phyloP scores from a whole-genome alignment of 92 coral and sea anemone species.

The Epizoanthus fatuus region DNA sequence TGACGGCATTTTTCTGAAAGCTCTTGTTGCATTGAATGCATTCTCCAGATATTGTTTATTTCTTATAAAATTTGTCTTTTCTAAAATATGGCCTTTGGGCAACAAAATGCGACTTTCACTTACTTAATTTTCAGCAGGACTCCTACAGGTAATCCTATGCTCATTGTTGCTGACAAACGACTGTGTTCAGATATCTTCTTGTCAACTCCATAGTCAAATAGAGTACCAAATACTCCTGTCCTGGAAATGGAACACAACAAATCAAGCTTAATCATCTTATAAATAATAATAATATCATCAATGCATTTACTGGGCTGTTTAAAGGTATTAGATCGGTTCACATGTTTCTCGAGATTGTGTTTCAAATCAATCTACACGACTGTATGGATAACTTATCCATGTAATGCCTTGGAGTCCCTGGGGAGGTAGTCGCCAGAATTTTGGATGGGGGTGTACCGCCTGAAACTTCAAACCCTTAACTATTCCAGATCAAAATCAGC shows the following conservation, averaged over 20 bases:
- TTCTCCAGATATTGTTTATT: neutral
- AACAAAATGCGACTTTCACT: slow-evolving; percentile 7
- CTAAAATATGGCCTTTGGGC: no score
- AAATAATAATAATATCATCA: no score
- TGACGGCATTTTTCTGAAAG: no score
- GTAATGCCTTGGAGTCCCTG: neutral
- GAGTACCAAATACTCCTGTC: slow-evolving; percentile 83
- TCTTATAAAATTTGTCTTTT: no score
- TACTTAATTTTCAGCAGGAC: slow-evolving; percentile 94
- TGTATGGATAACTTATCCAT: no score
- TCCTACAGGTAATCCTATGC: slow-evolving; percentile 82
- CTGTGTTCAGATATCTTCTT: slow-evolving; percentile 94
- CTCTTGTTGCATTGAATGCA: no score
- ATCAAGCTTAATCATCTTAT: no score
- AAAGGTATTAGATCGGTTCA: neutral
- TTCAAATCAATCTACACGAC: no score
- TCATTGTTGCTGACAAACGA: slow-evolving; percentile 81
- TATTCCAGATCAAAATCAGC: no score
- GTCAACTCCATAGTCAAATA: slow-evolving; percentile 88
- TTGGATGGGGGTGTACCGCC: no score
- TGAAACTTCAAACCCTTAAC: no score
- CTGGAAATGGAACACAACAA: slow-evolving; percentile 41
- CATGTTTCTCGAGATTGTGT: neutral
- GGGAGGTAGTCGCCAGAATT: neutral
- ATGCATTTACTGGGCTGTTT: no score